A percentile compares a stretch with the other conserved stretches of the same genome.
These are phyloP conservation scores for Himalopsyche japonica DNA, from an alignment of 2,888 invertebrate species.

Conservation along the genomic window DNA sequence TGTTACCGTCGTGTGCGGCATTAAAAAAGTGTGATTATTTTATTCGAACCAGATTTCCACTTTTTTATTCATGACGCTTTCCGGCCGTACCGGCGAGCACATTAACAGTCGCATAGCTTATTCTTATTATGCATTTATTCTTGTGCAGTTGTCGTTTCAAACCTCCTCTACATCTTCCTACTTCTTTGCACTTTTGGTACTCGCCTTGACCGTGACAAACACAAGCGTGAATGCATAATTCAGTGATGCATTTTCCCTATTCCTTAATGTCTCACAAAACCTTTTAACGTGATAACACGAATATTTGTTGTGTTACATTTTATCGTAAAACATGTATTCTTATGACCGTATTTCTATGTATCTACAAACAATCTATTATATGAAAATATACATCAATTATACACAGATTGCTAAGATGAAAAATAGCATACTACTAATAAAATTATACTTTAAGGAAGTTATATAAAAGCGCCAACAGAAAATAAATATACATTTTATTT, in stretches of 20 bases:
- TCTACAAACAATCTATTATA: no score
- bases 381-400: no score
- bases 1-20: constrained; percentile 2
- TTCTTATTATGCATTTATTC: constrained; percentile 33
- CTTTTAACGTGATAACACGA: not conserved
- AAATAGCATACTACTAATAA: no score
- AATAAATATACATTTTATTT: no score
- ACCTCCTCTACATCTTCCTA: constrained; percentile 11
- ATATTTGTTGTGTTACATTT: not conserved
- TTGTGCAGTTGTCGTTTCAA: constrained; percentile 21
- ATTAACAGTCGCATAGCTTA: constrained; percentile 16
- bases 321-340: no score
- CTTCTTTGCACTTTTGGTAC: not conserved
- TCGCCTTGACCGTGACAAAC: constrained; percentile 32
- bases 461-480: no score
- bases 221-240: constrained; percentile 13
- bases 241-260: not conserved
- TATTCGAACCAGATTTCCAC: constrained; percentile 22
- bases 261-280: not conserved
- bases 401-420: no score
- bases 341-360: no score
- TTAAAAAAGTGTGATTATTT: constrained; percentile 19
- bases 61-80: constrained; percentile 19
- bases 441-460: no score
- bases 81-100: not conserved